Conservation (phyloP, 1,140 invertebrate genomes). For the Elymnias hypermnestra region DNA sequence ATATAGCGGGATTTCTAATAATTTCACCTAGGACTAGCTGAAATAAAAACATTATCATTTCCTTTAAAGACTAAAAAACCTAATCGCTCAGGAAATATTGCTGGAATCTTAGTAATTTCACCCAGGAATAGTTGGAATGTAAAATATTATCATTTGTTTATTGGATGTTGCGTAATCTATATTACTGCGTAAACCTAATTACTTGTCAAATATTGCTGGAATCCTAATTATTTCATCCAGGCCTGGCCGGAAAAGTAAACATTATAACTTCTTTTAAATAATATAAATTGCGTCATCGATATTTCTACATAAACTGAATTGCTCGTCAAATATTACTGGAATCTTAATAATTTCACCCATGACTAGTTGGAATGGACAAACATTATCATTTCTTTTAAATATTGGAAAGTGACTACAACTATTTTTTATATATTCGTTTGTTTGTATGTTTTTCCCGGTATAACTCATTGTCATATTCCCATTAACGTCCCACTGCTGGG, state of each 20-base stretch:
- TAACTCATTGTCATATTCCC: no score
- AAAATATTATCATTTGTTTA: neutral
- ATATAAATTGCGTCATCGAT: no score
- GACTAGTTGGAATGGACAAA: conserved; percentile 79
- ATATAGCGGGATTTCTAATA: conserved; percentile 63
- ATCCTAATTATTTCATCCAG: conserved; percentile 84
- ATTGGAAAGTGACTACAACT: no score
- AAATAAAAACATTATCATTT: conserved; percentile 19
- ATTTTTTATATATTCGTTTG: no score
- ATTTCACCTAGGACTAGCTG: conserved; percentile 90
- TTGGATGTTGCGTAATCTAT: no score
- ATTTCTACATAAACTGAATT: no score
- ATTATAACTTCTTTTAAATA: neutral
- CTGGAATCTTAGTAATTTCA: conserved; percentile 77
- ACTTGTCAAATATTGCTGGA: conserved; percentile 47
- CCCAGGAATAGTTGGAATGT: conserved; percentile 86
- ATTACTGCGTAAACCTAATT: no score
- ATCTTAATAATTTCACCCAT: conserved; percentile 84
- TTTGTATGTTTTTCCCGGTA: no score
- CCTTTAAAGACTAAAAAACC: no score
- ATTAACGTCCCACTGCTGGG: no score
- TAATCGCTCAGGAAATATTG: conserved; percentile 48
- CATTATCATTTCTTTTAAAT: neutral
- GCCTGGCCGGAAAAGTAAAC: conserved; percentile 79
- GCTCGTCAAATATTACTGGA: conserved; percentile 46